Base-by-base conservation (phyloP, 2,888 invertebrate species). In the Drosophila longiperda region DNA sequence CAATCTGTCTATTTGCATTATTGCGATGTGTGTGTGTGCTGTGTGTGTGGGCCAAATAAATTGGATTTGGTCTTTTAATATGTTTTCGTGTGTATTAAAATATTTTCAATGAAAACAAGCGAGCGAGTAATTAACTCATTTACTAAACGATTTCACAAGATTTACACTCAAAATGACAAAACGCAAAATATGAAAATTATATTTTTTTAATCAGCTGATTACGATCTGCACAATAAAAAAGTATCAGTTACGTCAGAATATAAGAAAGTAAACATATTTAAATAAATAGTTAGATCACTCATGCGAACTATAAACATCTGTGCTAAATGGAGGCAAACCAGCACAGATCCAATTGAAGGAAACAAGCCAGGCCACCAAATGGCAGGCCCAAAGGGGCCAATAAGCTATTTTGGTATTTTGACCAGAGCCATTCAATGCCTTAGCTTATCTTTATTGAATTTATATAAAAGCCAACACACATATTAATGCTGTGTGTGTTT, bases 391-490 rank as follows among this genome's bases (percentile, higher is more conserved):
- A 50, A n/a, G 20, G 26, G 23, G 4, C 23, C 53, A 49, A 29
- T 15, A 54, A 54, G 64, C 32, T 59, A 5, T 23, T 49, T 26
- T 29, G 5, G 2, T 26, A 1, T 45, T 38, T n/a, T 12, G 17
- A 45, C 12, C 29, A 17, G 32, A 33, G n/a, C 12, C 65, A 60
- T 63, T 54, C 66, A 59, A 69, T 73, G 70, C 45, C 65, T 83
- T 80, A 87, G 80, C 83, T 87, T 90, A 90, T 85, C 83, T 58
- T 49, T 49, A 29, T 26, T 52, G 52, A 69, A 59, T 86, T 83
- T 80, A 88, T 88, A 68, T 69, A 72, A 60, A 40, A 63, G 45
- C 64, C 58, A 57, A 54, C 49, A 64, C 45, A 62, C 61, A 72
- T 74, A 66, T 78, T 82, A 64, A 66, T 76, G 49, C 52, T 74